These are phyloP conservation scores for Petrolisthes cinctipes DNA, from an alignment of 2,888 invertebrate species.

Conservation along the genomic window DNA sequence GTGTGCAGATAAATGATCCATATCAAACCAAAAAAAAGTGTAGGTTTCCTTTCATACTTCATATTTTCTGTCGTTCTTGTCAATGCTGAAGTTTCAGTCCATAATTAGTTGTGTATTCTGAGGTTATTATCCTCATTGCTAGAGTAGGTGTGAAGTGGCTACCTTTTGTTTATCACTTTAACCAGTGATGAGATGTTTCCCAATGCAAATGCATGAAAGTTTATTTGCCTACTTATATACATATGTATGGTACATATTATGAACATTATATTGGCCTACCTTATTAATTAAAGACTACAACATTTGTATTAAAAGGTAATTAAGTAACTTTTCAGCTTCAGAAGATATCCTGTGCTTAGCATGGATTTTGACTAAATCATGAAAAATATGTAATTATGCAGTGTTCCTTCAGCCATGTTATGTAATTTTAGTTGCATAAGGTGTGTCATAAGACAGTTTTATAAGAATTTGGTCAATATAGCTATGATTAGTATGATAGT, in stretches of 20 bases:
- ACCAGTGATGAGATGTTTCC: too few relatives aligned
- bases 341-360: too few relatives aligned
- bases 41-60: not conserved
- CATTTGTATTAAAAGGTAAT: too few relatives aligned
- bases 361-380: too few relatives aligned
- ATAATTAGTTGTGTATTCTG: not conserved
- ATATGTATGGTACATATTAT: too few relatives aligned
- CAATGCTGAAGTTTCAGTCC: slow-evolving; percentile 6
- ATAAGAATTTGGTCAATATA: slow-evolving; percentile 15
- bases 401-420: slow-evolving; percentile 15
- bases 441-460: slow-evolving; percentile 8
- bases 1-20: not conserved
- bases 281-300: too few relatives aligned
- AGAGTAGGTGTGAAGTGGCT: not conserved
- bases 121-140: not conserved
- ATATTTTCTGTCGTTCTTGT: slow-evolving; percentile 8
- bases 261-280: too few relatives aligned
- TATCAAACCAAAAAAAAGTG: not conserved
- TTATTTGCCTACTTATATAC: too few relatives aligned
- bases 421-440: not conserved
- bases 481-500: not conserved
- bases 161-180: not conserved
- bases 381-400: not conserved
- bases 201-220: too few relatives aligned
- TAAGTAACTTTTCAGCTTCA: too few relatives aligned